Base-by-base conservation (phyloP, 37 sponge, comb jelly and placozoan species). In the Chondrosia reniformis region DNA sequence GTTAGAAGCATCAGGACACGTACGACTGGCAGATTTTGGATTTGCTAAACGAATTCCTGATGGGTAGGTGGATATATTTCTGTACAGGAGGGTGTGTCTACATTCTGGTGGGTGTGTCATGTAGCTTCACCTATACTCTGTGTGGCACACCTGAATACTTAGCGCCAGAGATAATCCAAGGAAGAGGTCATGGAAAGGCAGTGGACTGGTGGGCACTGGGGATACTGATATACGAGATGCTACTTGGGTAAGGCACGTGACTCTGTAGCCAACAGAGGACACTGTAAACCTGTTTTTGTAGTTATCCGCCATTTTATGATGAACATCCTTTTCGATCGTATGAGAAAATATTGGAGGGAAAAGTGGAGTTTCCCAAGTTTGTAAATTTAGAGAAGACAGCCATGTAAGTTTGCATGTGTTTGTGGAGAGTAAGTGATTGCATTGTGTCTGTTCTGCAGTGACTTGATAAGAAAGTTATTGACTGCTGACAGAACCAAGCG, bases 131-230 rank as follows among this genome's bases (percentile, higher is more conserved):
- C 2, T 96, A 81, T 77, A 96, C 97, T 36, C 75, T 96, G 57
- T 96, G 97, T 83, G 97, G 97, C 6, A 96, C 97, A 0, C 97
- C 97, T 21, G 97, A 96, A 77, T 96, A 96, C 57, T 83, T 96
- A 45, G 97, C 97, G 27, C 97, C 97, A 31, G 97, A 96, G 85
- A 96, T 96, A 74, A 92, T 96, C 45, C 97, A 96, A 82, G 94
- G 93, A 38, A 74, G 87, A 46, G 97, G 97, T 24, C 97, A 96
- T 63, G 93, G 93, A 10, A 92, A 87, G 72, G 93, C 84, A 33
- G 97, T 92, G 67, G 97, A 96, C 79, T 96, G 97, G 97, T 96
- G 97, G 97, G 97, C 97, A 13, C 83, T 96, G 8, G 97, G 97
- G 4, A 89, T 96, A 38, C 93, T 96, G 19, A 89, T 92, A 39